Evolutionary conservation across 2,888 invertebrate genomes (phyloP).

Genomic region (Hirudinaria manillensis): DNA sequence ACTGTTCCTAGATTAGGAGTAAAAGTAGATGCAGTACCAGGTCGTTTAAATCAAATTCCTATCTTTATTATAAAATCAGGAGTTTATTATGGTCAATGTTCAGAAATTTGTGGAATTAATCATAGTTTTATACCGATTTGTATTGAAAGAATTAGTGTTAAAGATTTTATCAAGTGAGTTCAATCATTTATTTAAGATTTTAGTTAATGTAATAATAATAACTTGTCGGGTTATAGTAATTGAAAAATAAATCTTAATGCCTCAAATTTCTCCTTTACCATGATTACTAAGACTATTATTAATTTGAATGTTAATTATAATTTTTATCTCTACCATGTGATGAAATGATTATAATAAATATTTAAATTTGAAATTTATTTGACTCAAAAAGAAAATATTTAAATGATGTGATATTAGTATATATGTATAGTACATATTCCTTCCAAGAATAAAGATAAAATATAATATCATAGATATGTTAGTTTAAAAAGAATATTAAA

Average conservation of each 20-base stretch:
- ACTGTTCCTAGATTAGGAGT: constrained; percentile 51
- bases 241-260: constrained; percentile 62
- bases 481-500: too few relatives aligned
- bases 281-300: constrained; percentile 46
- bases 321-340: constrained; percentile 31
- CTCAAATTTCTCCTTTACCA: constrained; percentile 65
- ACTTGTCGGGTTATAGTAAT: constrained; percentile 66
- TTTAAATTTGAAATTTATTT: background rate
- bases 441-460: constrained; percentile 38
- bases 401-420: constrained; percentile 37
- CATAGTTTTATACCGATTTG: constrained; percentile 73
- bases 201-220: constrained; percentile 57
- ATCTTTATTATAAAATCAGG: constrained; percentile 64
- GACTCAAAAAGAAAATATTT: constrained; percentile 24
- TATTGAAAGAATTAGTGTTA: constrained; percentile 52
- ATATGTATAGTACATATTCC: constrained; percentile 38
- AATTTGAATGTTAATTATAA: constrained; percentile 28
- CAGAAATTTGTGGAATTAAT: constrained; percentile 74
- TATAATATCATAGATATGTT: constrained; percentile 26
- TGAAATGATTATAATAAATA: constrained; percentile 29
- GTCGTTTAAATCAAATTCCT: constrained; percentile 56
- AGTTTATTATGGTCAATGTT: constrained; percentile 70
- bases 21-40: constrained; percentile 55
- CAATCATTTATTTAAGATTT: constrained; percentile 31
- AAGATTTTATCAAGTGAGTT: constrained; percentile 39